phyloP scores from a whole-genome alignment of 1,140 invertebrate genomes.

The Maconellicoccus hirsutus region DNA sequence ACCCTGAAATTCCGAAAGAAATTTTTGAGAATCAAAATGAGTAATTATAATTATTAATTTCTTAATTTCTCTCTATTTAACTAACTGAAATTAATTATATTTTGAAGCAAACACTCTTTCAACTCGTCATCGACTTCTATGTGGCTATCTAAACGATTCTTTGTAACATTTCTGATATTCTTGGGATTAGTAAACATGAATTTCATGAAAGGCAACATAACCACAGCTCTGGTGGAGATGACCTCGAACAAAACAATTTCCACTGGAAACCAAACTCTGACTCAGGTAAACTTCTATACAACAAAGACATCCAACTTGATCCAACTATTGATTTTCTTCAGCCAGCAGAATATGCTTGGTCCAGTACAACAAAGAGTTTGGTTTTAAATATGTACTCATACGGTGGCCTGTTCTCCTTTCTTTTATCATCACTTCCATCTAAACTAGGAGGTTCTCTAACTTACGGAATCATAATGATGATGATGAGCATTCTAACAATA shows the following conservation, averaged over 20 bases:
- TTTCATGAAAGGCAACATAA: background rate
- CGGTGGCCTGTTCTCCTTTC: constrained; percentile 51
- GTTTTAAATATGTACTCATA: constrained; percentile 57
- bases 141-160: background rate
- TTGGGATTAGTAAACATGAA: background rate
- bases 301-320: too few relatives aligned
- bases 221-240: background rate
- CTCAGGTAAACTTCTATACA: background rate
- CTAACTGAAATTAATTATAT: too few relatives aligned
- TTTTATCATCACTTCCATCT: constrained; percentile 41
- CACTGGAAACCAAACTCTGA: background rate
- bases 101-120: too few relatives aligned
- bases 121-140: background rate
- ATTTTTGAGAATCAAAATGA: too few relatives aligned
- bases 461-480: constrained; percentile 30
- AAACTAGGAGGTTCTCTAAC: constrained; percentile 41
- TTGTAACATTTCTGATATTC: background rate
- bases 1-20: too few relatives aligned
- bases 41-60: too few relatives aligned
- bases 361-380: constrained; percentile 40
- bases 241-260: background rate
- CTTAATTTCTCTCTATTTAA: too few relatives aligned
- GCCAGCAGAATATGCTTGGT: constrained; percentile 54
- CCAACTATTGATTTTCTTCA: constrained; percentile 30
- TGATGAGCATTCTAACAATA: background rate